phyloP scores from a whole-genome alignment of 2,888 invertebrate species.

The Podotricha telesiphe region DNA sequence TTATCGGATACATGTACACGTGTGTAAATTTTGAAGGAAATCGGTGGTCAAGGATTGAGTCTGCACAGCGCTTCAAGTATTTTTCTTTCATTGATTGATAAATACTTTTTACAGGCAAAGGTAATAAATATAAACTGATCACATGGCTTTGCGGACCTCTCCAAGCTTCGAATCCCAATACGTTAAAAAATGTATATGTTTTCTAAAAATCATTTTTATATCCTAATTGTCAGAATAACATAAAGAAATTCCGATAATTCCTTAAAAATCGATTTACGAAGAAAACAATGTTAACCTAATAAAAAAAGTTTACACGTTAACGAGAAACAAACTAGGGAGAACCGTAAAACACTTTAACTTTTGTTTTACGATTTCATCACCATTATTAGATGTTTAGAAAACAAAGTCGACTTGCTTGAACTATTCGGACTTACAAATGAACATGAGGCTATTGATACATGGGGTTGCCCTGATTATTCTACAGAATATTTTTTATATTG shows the following conservation, averaged over 20 bases:
- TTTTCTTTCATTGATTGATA: too few relatives aligned
- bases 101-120: too few relatives aligned
- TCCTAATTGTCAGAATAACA: too few relatives aligned
- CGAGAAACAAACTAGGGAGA: conserved; percentile 6
- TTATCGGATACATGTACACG: too few relatives aligned
- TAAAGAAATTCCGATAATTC: background rate
- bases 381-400: conserved; percentile 21
- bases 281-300: conserved; percentile 11
- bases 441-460: background rate
- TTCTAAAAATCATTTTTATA: too few relatives aligned
- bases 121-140: too few relatives aligned
- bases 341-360: conserved; percentile 1
- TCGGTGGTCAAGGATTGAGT: too few relatives aligned
- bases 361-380: conserved; percentile 20
- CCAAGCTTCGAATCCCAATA: too few relatives aligned
- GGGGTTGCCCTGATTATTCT: background rate
- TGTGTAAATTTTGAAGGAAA: too few relatives aligned
- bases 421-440: background rate
- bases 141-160: too few relatives aligned
- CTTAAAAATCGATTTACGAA: background rate
- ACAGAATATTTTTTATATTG: conserved; percentile 1
- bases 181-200: too few relatives aligned
- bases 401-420: conserved; percentile 3
- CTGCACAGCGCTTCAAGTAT: too few relatives aligned
- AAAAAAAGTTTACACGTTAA: conserved; percentile 13